Percentiles rank a stretch among this genome's conserved stretches.
Conservation (phyloP, 1,140 invertebrate species). For the Leucophenga varia region DNA sequence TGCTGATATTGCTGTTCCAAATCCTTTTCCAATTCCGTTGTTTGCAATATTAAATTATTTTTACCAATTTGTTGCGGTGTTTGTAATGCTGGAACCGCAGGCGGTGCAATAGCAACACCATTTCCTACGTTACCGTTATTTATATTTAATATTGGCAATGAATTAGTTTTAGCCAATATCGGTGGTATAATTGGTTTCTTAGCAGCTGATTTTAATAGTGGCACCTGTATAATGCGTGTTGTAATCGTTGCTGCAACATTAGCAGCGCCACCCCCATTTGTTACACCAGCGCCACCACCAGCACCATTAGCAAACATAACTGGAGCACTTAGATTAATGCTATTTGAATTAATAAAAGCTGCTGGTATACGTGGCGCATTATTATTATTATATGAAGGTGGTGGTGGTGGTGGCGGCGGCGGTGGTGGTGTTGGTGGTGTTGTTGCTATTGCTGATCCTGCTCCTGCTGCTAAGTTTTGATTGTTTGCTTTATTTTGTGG, state of each 20-base stretch:
- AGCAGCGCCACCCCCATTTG: no score
- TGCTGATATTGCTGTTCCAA: not conserved
- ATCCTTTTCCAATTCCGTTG: not conserved
- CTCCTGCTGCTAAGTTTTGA: no score
- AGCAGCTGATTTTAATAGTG: conserved; percentile 42
- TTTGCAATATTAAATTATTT: no score
- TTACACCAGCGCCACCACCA: no score
- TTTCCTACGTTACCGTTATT: not conserved
- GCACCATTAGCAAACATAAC: no score
- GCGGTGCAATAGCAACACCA: not conserved
- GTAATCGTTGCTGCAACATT: conserved; percentile 30
- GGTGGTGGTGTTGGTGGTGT: conserved; percentile 2
- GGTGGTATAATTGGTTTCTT: conserved; percentile 54
- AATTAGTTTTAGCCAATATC: conserved; percentile 45
- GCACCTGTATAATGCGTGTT: conserved; percentile 51
- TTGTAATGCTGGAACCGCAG: not conserved
- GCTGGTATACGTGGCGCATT: conserved; percentile 4
- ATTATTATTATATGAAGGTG: not conserved
- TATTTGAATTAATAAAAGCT: no score
- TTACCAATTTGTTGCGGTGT: no score
- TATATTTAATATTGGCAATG: no score
- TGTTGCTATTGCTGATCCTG: not conserved
- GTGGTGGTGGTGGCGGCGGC: not conserved
- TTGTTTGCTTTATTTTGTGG: no score
- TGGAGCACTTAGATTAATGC: no score